These are phyloP conservation scores for Electrona antarctica DNA, from an alignment of 2,113 vertebrate species.

Conservation along the genomic window DNA sequence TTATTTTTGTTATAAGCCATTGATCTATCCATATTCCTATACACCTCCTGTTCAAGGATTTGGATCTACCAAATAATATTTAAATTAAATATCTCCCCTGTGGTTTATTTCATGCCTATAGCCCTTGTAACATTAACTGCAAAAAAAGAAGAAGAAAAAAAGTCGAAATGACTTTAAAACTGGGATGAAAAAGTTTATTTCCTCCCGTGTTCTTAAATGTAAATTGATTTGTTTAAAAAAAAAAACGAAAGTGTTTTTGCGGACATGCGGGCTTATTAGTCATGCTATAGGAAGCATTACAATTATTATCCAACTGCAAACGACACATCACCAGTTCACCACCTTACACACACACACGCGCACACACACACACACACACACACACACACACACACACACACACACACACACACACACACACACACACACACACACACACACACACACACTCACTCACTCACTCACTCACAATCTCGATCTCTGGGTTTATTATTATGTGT, in stretches of 20 bases:
- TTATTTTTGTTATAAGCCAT: slow-evolving; percentile 32
- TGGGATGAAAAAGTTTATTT: slow-evolving; percentile 8
- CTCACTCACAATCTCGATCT: background rate
- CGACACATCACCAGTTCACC: slow-evolving; percentile 25
- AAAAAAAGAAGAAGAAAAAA: background rate
- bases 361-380: no score
- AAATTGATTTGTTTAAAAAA: background rate
- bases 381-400: no score
- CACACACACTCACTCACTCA: no score
- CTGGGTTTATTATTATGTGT: slow-evolving; percentile 61
- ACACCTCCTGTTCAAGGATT: slow-evolving; percentile 57
- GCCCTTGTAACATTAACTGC: background rate
- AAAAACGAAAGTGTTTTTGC: slow-evolving; percentile 32
- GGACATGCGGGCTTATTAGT: slow-evolving; percentile 33
- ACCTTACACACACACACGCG: slow-evolving; percentile 36
- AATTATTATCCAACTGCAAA: slow-evolving; percentile 17
- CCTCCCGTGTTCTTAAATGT: slow-evolving; percentile 29
- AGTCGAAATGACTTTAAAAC: background rate
- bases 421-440: no score
- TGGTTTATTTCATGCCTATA: slow-evolving; percentile 1
- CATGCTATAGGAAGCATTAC: slow-evolving; percentile 24
- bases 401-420: no score
- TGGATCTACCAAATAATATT: slow-evolving; percentile 65
- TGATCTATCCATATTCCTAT: slow-evolving; percentile 45
- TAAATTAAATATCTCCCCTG: slow-evolving; percentile 47